Conservation (phyloP, 2,113 vertebrate species). For the Nicator chloris region DNA sequence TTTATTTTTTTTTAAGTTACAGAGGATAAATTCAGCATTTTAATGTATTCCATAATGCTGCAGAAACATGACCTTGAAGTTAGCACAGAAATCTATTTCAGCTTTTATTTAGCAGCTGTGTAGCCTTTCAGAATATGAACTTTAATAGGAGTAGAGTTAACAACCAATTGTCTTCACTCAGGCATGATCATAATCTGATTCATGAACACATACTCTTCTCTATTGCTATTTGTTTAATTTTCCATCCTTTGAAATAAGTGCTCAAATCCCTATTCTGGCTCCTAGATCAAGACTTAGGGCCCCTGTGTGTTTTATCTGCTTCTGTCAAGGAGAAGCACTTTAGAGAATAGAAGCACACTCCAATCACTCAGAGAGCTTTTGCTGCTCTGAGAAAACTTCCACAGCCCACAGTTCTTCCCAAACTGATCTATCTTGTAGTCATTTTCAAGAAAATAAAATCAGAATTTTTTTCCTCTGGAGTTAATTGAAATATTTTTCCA, state of each 20-base stretch:
- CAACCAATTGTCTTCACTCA: slow-evolving; percentile 49
- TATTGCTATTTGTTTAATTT: slow-evolving; percentile 55
- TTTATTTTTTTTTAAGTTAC: slow-evolving; percentile 54
- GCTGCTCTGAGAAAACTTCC: not conserved
- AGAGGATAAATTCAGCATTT: slow-evolving; percentile 58
- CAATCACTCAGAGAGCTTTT: not conserved
- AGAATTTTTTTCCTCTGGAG: not conserved
- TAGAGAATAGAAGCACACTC: not conserved
- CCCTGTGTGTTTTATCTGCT: not conserved
- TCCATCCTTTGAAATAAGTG: slow-evolving; percentile 17
- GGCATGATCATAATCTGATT: slow-evolving; percentile 42
- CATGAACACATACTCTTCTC: slow-evolving; percentile 5
- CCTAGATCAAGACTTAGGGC: not conserved
- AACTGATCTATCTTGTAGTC: not conserved
- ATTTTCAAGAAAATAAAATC: not conserved
- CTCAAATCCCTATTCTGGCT: not conserved
- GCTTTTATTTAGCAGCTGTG: slow-evolving; percentile 53
- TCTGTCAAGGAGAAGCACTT: not conserved
- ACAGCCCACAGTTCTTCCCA: not conserved
- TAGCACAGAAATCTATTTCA: slow-evolving; percentile 63
- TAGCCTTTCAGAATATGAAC: slow-evolving; percentile 57
- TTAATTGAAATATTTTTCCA: not conserved
- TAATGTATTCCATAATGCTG: slow-evolving; percentile 57
- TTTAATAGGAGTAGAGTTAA: slow-evolving; percentile 56
- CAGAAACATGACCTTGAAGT: slow-evolving; percentile 66